Conservation (phyloP, 2,888 invertebrate genomes). For the Hyles lineata region DNA sequence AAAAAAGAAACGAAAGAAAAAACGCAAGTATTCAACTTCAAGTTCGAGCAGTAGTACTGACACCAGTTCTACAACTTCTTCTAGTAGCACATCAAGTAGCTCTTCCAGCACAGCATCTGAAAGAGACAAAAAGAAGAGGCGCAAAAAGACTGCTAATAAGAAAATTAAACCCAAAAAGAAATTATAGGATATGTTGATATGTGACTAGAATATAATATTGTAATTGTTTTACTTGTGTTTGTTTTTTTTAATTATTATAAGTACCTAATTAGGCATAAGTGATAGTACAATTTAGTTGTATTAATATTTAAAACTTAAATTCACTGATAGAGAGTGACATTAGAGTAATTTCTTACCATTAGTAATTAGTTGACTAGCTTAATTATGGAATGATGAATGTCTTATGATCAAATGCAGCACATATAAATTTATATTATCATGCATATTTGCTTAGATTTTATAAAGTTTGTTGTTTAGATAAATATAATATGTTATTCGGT, state of each 20-base stretch:
- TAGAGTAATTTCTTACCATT: constrained; percentile 5
- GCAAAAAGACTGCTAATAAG: constrained; percentile 54
- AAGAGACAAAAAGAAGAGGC: constrained; percentile 55
- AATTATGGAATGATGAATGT: not conserved
- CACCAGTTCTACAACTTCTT: constrained; percentile 55
- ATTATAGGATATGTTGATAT: constrained; percentile 40
- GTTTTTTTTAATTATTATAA: not conserved
- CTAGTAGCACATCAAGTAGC: constrained; percentile 61
- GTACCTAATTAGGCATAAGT: constrained; percentile 7
- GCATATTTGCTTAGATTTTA: constrained; percentile 1
- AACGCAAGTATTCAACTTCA: constrained; percentile 65
- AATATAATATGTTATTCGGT: not conserved
- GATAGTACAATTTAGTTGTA: constrained; percentile 13
- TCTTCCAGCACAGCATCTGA: constrained; percentile 70
- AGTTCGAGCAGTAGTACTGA: constrained; percentile 55
- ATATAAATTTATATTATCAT: not conserved
- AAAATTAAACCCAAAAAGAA: constrained; percentile 53
- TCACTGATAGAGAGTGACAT: not conserved
- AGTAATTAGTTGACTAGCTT: not conserved
- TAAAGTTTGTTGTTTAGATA: not conserved
- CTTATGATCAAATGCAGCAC: constrained; percentile 16
- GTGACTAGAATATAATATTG: constrained; percentile 1
- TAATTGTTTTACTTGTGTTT: constrained; percentile 18
- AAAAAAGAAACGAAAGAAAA: constrained; percentile 60
- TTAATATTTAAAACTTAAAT: constrained; percentile 1